Conservation (phyloP, 1,140 invertebrate species). For the Telenomus remus region DNA sequence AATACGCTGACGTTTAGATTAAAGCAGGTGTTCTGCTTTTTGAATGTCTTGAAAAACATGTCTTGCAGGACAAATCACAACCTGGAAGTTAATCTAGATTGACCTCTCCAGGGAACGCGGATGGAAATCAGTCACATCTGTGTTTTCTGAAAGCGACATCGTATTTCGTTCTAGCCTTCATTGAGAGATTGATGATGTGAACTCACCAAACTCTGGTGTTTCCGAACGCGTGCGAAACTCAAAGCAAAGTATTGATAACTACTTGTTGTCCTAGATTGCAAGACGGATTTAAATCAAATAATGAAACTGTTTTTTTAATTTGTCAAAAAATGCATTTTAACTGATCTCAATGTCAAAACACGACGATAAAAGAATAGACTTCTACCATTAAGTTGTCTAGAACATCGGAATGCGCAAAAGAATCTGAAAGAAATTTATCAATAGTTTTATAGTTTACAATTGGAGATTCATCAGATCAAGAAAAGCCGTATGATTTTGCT, state of each 20-base stretch:
- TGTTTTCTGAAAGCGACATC: slow-evolving; percentile 58
- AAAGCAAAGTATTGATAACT: not conserved
- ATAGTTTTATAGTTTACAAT: no score
- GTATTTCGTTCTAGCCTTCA: slow-evolving; percentile 57
- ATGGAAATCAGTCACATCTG: slow-evolving; percentile 61
- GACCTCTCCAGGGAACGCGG: slow-evolving; percentile 57
- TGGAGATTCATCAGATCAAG: no score
- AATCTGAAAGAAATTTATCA: no score
- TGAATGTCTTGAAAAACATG: slow-evolving; percentile 39
- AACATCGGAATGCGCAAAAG: no score
- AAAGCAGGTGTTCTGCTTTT: slow-evolving; percentile 39
- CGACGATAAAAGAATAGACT: no score
- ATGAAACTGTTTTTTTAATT: no score
- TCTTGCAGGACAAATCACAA: slow-evolving; percentile 53
- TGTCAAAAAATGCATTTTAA: no score
- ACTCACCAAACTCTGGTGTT: slow-evolving; percentile 25
- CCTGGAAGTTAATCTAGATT: slow-evolving; percentile 57
- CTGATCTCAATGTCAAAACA: no score
- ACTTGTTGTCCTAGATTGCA: no score
- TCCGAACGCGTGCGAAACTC: slow-evolving; percentile 11
- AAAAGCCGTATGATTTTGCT: no score
- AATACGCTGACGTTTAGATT: slow-evolving; percentile 1
- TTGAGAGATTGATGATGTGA: slow-evolving; percentile 58
- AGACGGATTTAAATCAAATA: no score
- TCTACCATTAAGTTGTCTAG: no score